Conservation (phyloP, 1,140 invertebrate genomes). For the Laupala kohalensis region DNA sequence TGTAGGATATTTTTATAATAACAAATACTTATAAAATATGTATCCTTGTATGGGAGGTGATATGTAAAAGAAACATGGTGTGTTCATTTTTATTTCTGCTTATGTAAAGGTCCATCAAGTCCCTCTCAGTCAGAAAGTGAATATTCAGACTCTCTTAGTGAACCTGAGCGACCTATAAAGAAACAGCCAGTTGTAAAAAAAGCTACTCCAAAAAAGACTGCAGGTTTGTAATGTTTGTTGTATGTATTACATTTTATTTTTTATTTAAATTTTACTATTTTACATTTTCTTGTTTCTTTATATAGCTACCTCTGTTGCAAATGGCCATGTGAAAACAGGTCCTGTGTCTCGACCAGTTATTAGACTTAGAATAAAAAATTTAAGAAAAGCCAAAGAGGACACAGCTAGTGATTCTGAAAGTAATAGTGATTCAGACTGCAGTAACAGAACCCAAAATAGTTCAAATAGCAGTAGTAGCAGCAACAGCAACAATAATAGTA, state of each 20-base stretch:
- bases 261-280: neutral
- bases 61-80: too few relatives aligned
- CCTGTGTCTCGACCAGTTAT: slow-evolving; percentile 21
- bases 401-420: neutral
- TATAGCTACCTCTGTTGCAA: slow-evolving; percentile 21
- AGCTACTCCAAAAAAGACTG: neutral
- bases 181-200: slow-evolving; percentile 4
- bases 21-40: too few relatives aligned
- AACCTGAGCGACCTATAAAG: neutral
- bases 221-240: neutral
- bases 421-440: neutral
- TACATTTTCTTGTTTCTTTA: neutral
- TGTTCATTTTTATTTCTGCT: neutral
- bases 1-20: too few relatives aligned
- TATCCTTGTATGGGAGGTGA: too few relatives aligned
- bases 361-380: slow-evolving; percentile 21
- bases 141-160: neutral
- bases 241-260: neutral
- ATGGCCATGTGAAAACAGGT: slow-evolving; percentile 25
- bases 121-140: neutral
- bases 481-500: neutral
- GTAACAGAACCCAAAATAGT: neutral
- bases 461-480: neutral
- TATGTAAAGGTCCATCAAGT: neutral
- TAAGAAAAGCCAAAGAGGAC: neutral